phyloP scores from a whole-genome alignment of 2,797 vertebrate genomes.

The Anisognathus igniventris region DNA sequence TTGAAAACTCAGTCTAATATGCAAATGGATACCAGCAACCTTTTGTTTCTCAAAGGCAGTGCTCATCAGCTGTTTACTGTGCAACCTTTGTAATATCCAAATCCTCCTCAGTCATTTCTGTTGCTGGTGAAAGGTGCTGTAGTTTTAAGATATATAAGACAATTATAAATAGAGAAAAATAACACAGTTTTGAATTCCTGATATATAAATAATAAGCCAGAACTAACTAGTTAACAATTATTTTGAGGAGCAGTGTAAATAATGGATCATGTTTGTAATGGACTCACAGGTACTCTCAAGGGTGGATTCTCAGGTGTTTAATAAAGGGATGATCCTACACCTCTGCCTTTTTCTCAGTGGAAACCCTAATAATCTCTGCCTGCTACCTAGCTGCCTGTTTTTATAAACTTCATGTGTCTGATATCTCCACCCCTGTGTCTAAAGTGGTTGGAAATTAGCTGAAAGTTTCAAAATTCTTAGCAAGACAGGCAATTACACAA shows the following conservation, averaged over 20 bases:
- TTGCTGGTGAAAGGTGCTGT: not conserved
- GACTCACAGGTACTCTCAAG: slow-evolving; percentile 2
- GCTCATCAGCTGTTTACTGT: not conserved
- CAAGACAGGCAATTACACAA: not conserved
- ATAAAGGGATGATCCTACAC: slow-evolving; percentile 15
- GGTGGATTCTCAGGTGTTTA: slow-evolving; percentile 57
- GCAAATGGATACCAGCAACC: not conserved
- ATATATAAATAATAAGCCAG: not conserved
- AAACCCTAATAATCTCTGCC: slow-evolving; percentile 28
- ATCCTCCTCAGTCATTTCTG: not conserved
- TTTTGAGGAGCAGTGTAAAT: not conserved
- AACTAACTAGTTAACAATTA: not conserved
- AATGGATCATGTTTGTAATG: slow-evolving; percentile 24
- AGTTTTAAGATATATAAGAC: not conserved
- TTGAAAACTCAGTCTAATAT: not conserved
- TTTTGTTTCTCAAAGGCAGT: not conserved
- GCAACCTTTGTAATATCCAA: not conserved
- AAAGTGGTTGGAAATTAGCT: not conserved
- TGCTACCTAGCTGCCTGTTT: slow-evolving; percentile 12
- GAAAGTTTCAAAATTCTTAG: not conserved
- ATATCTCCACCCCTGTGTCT: not conserved
- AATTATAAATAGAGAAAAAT: not conserved
- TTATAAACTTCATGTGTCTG: not conserved
- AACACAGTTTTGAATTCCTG: not conserved
- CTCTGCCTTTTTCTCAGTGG: slow-evolving; percentile 54